Evolutionary conservation across 2,113 vertebrate genomes (phyloP).

Genomic region (Limnothrissa miodon): DNA sequence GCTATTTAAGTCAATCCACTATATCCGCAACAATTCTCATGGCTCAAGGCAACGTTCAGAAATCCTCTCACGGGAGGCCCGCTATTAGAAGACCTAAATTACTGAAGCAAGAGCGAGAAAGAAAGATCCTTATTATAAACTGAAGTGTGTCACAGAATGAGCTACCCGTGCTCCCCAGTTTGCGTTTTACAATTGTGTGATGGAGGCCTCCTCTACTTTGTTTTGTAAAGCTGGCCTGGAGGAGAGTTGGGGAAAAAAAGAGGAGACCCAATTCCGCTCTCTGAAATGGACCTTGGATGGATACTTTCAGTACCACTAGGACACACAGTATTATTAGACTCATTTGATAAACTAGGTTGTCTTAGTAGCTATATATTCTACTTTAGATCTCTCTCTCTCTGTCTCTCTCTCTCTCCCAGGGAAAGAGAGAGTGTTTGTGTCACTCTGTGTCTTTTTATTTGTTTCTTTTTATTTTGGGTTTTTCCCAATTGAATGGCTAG

Average conservation of each 20-base stretch:
- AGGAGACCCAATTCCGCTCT: neutral
- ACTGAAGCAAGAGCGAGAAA: slow-evolving; percentile 48
- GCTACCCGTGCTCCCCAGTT: neutral
- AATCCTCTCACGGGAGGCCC: slow-evolving; percentile 61
- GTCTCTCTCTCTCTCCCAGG: neutral
- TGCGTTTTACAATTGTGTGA: neutral
- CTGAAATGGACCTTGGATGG: neutral
- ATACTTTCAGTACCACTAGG: neutral
- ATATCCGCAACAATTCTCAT: slow-evolving; percentile 66
- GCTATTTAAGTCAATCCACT: slow-evolving; percentile 69
- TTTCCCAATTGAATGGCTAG: neutral
- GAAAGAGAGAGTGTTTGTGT: too few relatives aligned
- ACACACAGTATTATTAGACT: neutral
- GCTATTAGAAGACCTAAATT: slow-evolving; percentile 75
- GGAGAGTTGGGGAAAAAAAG: neutral
- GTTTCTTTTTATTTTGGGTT: neutral
- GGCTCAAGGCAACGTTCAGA: slow-evolving; percentile 65
- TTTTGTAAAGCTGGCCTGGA: neutral
- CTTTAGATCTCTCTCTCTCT: neutral
- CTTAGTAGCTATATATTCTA: neutral
- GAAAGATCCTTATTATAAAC: slow-evolving; percentile 58
- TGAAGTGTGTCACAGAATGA: slow-evolving; percentile 65
- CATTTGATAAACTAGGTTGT: neutral
- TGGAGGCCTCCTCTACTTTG: neutral
- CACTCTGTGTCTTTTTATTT: slow-evolving; percentile 7